These are phyloP conservation scores for human (Homo sapiens) DNA, from an alignment of 2,113 vertebrate species.

Conservation along the genomic window GRCh38 chr17:27703001-27703500, in stretches of 20 bases:
- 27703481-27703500: conserved; percentile 25
- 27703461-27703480: not conserved
- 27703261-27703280: not conserved
- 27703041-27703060: too few relatives aligned
- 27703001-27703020: too few relatives aligned
- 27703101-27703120: too few relatives aligned
- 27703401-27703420: not conserved
- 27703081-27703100: too few relatives aligned
- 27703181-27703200: not conserved
- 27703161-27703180: not conserved
- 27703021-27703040: too few relatives aligned
- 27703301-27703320: conserved; percentile 20
- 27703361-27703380: not conserved
- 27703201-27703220: not conserved
- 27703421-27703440: not conserved
- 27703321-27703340: not conserved
- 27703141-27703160: not conserved
- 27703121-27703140: not conserved
- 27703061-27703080: too few relatives aligned
- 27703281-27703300: not conserved
- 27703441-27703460: not conserved
- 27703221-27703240: not conserved
- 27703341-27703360: not conserved
- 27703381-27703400: not conserved
- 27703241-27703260: not conserved